These are phyloP conservation scores for Pachydiplax longipennis DNA, from an alignment of 2,888 invertebrate species.

Conservation along the genomic window DNA sequence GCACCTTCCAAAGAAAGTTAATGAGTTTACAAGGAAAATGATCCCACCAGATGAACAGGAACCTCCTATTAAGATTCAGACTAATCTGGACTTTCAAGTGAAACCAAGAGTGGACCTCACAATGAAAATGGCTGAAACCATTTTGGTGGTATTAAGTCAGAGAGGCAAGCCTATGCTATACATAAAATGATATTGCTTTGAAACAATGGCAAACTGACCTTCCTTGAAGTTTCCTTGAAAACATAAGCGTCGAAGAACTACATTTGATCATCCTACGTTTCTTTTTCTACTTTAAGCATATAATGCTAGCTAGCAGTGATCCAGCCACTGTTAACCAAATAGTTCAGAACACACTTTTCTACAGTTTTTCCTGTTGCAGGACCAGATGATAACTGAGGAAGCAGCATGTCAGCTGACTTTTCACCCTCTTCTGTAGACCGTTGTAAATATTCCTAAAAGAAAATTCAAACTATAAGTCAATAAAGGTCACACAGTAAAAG, in stretches of 20 bases:
- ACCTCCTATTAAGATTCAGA: neutral
- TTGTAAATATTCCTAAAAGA: slow-evolving; percentile 59
- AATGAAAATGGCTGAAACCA: neutral
- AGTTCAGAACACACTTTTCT: slow-evolving; percentile 65
- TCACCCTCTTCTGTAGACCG: slow-evolving; percentile 53
- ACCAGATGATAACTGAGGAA: slow-evolving; percentile 60
- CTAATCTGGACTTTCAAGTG: neutral
- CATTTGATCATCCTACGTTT: neutral
- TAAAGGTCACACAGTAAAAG: too few relatives aligned
- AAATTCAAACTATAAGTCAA: neutral
- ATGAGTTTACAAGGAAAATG: neutral
- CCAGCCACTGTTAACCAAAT: slow-evolving; percentile 66
- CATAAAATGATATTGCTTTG: neutral
- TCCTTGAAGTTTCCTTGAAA: slow-evolving; percentile 1
- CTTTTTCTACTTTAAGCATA: neutral
- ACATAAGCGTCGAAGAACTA: neutral
- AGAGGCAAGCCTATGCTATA: neutral
- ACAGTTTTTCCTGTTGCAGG: slow-evolving; percentile 15
- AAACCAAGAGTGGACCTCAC: neutral
- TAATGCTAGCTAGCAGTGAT: slow-evolving; percentile 58
- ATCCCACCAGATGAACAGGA: neutral
- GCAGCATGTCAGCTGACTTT: slow-evolving; percentile 58
- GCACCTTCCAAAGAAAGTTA: neutral
- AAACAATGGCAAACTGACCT: neutral
- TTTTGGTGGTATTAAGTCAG: neutral